phyloP scores from a whole-genome alignment of 2,113 vertebrate species.

The Recurvirostra avosetta region DNA sequence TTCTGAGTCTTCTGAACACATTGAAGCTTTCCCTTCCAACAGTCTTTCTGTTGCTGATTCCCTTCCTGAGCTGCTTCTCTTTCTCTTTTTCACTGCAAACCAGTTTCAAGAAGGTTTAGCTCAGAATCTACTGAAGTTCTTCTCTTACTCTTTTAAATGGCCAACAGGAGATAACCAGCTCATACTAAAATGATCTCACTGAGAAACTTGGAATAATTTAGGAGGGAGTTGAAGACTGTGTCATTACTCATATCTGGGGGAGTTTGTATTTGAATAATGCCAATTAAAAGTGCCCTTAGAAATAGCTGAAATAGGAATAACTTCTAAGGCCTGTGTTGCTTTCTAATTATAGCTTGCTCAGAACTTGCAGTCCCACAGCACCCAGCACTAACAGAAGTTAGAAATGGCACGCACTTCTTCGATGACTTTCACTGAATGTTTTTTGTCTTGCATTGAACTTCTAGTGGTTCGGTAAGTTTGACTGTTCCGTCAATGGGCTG shows the following conservation, averaged over 20 bases:
- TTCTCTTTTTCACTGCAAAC: neutral
- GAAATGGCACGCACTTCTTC: neutral
- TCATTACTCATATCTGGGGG: neutral
- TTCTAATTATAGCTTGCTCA: constrained; percentile 1
- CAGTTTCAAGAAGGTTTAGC: neutral
- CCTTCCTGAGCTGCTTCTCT: neutral
- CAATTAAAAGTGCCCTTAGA: constrained; percentile 32
- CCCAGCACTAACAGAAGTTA: neutral
- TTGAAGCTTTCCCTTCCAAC: neutral
- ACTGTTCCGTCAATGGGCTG: neutral
- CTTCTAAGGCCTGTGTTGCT: neutral
- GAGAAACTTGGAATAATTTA: neutral
- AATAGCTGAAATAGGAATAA: neutral
- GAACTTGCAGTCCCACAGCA: neutral
- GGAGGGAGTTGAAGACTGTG: neutral
- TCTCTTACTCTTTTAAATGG: neutral
- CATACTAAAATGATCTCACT: neutral
- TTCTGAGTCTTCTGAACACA: neutral
- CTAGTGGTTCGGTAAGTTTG: neutral
- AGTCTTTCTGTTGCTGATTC: neutral
- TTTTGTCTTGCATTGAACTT: neutral
- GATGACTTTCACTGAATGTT: neutral
- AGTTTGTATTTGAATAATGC: constrained; percentile 28
- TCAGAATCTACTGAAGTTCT: neutral
- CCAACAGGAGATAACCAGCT: neutral